A percentile compares a stretch with the other conserved stretches of the same genome.
Evolutionary conservation across 2,797 vertebrate genomes (phyloP).

Genomic region (Benthosema pterotum): DNA sequence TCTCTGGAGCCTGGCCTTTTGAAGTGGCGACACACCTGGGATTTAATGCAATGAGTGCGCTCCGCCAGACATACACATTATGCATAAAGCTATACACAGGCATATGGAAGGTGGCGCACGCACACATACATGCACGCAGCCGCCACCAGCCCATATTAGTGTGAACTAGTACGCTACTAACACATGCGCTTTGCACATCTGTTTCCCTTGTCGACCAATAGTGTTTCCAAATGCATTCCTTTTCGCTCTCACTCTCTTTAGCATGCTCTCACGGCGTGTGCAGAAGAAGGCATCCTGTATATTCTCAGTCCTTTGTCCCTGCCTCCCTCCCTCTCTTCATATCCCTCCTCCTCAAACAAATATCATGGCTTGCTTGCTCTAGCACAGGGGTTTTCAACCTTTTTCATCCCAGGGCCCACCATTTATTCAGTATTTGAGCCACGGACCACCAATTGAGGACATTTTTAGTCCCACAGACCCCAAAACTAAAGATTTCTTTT

Average conservation of each 20-base stretch:
- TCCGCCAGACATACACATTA: slow-evolving; percentile 5
- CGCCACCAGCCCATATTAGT: too few species aligned
- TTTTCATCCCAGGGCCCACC: too few species aligned
- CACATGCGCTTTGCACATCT: neutral
- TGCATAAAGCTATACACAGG: neutral
- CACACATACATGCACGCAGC: neutral
- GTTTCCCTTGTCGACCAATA: neutral
- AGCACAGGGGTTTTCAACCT: too few species aligned
- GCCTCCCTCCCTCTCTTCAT: neutral
- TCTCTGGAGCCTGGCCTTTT: neutral
- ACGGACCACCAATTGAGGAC: too few species aligned
- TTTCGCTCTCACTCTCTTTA: neutral
- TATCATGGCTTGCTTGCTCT: neutral
- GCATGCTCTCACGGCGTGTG: neutral
- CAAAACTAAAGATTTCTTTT: too few species aligned
- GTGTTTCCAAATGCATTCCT: neutral
- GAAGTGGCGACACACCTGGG: neutral
- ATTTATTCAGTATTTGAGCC: too few species aligned
- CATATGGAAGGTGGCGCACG: neutral
- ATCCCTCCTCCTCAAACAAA: neutral
- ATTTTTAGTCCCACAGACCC: too few species aligned
- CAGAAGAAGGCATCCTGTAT: neutral
- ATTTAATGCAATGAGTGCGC: neutral
- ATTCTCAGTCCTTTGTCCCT: neutral
- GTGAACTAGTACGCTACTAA: neutral